A percentile compares a stretch with the other conserved stretches of the same genome.
phyloP scores from a whole-genome alignment of 2,888 invertebrate genomes.

The Hemicrepidius hirtus region DNA sequence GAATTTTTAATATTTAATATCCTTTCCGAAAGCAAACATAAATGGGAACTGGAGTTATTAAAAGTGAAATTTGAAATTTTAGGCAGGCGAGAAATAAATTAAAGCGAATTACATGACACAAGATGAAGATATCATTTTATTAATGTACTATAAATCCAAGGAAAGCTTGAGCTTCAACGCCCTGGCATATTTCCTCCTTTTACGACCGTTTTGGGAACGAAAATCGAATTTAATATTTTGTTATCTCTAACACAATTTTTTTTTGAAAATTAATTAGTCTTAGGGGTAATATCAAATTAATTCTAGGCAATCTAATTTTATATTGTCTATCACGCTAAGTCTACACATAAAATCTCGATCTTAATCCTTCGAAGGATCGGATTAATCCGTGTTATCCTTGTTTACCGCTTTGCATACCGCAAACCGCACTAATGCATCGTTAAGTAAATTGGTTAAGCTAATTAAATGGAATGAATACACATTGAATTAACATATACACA shows the following conservation, averaged over 20 bases:
- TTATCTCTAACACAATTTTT: background rate
- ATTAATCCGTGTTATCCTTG: conserved; percentile 4
- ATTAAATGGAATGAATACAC: conserved; percentile 2
- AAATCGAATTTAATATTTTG: background rate
- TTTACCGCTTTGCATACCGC: conserved; percentile 7
- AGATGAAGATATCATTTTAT: conserved; percentile 16
- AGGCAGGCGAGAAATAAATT: background rate
- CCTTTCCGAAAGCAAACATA: too few relatives aligned
- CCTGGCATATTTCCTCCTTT: conserved; percentile 5
- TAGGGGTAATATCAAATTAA: too few relatives aligned
- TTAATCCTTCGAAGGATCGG: conserved; percentile 3
- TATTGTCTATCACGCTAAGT: background rate
- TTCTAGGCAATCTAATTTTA: background rate
- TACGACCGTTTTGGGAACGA: conserved; percentile 7
- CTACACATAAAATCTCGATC: background rate
- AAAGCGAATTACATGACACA: conserved; percentile 4
- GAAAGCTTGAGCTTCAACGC: conserved; percentile 8
- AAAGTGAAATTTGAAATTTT: conserved; percentile 4
- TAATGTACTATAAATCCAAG: conserved; percentile 9
- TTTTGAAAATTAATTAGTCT: too few relatives aligned
- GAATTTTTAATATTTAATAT: too few relatives aligned
- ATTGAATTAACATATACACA: conserved; percentile 17
- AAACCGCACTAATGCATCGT: conserved; percentile 27
- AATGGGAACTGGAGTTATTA: background rate
- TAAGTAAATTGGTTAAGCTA: conserved; percentile 35